These are phyloP conservation scores for Phymatocera aterrima DNA, from an alignment of 2,888 invertebrate genomes.

Conservation along the genomic window DNA sequence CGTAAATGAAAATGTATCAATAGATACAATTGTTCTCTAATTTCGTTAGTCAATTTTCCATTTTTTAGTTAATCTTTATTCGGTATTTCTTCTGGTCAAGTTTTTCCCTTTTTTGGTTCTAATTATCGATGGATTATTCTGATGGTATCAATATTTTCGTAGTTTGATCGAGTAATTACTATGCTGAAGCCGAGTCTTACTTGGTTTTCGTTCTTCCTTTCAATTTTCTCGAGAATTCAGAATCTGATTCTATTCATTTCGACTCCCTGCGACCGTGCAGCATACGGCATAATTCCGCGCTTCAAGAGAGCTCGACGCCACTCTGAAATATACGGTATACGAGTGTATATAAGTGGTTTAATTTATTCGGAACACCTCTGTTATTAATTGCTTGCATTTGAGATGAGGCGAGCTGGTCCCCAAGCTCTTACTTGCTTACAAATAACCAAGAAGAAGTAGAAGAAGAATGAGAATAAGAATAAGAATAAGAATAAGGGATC, in stretches of 20 bases:
- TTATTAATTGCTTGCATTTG: slow-evolving; percentile 70
- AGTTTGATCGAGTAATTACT: too few species aligned
- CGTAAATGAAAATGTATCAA: too few species aligned
- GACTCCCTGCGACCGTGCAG: not conserved
- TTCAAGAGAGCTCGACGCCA: too few species aligned
- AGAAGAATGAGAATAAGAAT: slow-evolving; percentile 57
- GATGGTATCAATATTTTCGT: too few species aligned
- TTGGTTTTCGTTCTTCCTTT: too few species aligned
- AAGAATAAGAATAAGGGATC: slow-evolving; percentile 33
- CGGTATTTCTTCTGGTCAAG: too few species aligned
- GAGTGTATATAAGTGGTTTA: slow-evolving; percentile 67
- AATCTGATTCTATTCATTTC: not conserved
- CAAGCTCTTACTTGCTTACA: slow-evolving; percentile 66
- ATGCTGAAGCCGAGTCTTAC: too few species aligned
- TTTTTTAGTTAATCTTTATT: too few species aligned
- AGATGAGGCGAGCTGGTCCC: slow-evolving; percentile 52
- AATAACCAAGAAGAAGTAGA: slow-evolving; percentile 71
- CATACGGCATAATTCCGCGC: not conserved
- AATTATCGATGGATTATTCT: too few species aligned
- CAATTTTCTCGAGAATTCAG: not conserved
- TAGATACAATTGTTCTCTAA: too few species aligned
- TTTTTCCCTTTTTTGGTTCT: too few species aligned
- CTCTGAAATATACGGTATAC: not conserved
- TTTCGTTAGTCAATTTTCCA: too few species aligned
- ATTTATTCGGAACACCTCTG: slow-evolving; percentile 72